Conservation (phyloP, 2,797 vertebrate genomes). For the Diceros bicornis region DNA sequence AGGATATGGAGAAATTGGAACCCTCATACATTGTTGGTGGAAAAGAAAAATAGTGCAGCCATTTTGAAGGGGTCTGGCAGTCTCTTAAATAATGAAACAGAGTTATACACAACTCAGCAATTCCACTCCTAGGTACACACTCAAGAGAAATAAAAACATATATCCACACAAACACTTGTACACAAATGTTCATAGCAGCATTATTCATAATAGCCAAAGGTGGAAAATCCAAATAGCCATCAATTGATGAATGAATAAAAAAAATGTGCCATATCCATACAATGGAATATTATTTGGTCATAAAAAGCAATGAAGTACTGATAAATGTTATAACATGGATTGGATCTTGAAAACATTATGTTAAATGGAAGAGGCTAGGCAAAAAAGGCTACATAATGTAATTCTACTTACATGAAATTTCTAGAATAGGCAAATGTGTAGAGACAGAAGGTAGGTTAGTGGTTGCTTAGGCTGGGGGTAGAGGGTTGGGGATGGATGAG, state of each 20-base stretch:
- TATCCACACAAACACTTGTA: neutral
- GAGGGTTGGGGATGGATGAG: neutral
- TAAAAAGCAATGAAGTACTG: neutral
- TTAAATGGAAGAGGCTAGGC: neutral
- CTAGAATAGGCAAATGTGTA: neutral
- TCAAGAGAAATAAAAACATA: neutral
- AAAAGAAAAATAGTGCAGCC: neutral
- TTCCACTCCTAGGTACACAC: neutral
- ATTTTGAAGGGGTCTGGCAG: neutral
- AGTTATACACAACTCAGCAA: neutral
- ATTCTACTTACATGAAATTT: neutral
- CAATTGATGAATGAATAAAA: too few species aligned
- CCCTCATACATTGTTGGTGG: neutral
- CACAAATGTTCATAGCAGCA: too few species aligned
- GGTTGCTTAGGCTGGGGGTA: neutral
- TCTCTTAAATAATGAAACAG: neutral
- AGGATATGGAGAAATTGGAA: neutral
- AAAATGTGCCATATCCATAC: neutral
- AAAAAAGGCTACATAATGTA: neutral
- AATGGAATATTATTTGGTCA: neutral
- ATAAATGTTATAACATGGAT: neutral
- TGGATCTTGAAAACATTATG: neutral
- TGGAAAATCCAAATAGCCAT: too few species aligned
- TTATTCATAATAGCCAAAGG: too few species aligned
- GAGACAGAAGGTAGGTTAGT: neutral